Conservation (phyloP, 2,888 invertebrate species). For the Odontomyia ornata region DNA sequence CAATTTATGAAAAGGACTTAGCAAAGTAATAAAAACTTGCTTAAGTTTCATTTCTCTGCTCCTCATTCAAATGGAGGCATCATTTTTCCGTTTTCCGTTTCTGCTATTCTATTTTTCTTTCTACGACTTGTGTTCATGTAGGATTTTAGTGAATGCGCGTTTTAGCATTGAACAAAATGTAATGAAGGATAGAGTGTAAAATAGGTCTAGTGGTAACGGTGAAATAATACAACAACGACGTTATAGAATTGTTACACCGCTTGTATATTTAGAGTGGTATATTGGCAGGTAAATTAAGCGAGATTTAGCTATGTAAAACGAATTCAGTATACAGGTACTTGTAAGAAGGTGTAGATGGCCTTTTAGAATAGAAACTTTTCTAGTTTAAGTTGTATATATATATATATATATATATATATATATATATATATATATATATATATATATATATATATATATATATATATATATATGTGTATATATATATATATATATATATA, state of each 20-base stretch:
- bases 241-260: conserved; percentile 19
- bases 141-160: conserved; percentile 15
- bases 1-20: conserved; percentile 48
- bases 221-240: conserved; percentile 33
- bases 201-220: conserved; percentile 18
- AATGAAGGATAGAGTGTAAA: conserved; percentile 25
- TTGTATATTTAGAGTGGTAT: too few relatives aligned
- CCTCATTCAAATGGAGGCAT: conserved; percentile 9
- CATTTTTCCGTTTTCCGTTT: conserved; percentile 33
- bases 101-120: neutral
- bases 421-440: too few relatives aligned
- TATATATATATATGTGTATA: too few relatives aligned
- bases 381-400: too few relatives aligned
- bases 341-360: too few relatives aligned
- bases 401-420: too few relatives aligned
- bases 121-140: neutral
- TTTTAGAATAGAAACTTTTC: too few relatives aligned
- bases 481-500: too few relatives aligned
- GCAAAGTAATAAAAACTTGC: conserved; percentile 51
- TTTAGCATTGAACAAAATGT: conserved; percentile 23
- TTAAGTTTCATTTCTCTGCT: conserved; percentile 49
- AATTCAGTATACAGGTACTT: too few relatives aligned
- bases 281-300: too few relatives aligned
- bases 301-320: too few relatives aligned
- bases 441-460: too few relatives aligned